Percentiles rank a stretch among this genome's conserved stretches.
Conservation (phyloP, 2,797 vertebrate species). For the Xyrichtys novacula region DNA sequence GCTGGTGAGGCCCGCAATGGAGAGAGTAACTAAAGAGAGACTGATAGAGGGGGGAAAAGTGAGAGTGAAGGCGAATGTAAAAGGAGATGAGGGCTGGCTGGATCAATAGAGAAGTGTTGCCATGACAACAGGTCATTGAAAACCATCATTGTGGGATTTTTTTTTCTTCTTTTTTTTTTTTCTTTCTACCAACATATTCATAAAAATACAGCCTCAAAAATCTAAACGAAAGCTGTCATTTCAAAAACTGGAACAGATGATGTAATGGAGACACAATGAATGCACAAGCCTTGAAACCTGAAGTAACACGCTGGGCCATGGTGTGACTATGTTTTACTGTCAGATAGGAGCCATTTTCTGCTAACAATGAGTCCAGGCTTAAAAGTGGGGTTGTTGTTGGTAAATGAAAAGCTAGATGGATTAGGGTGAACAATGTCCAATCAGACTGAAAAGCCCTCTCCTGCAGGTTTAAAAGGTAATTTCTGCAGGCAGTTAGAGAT, state of each 20-base stretch:
- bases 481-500: constrained; percentile 44
- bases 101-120: constrained; percentile 81
- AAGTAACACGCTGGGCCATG: constrained; percentile 42
- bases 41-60: constrained; percentile 58
- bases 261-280: constrained; percentile 10
- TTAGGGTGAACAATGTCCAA: constrained; percentile 70
- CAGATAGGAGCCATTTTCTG: constrained; percentile 52
- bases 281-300: background rate
- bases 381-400: constrained; percentile 55
- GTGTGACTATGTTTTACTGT: constrained; percentile 47
- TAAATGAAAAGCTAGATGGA: constrained; percentile 62
- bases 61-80: constrained; percentile 74
- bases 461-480: constrained; percentile 38
- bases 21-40: constrained; percentile 71
- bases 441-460: constrained; percentile 57
- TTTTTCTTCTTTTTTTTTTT: constrained; percentile 38
- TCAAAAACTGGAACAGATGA: constrained; percentile 33
- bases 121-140: constrained; percentile 81
- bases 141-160: constrained; percentile 72
- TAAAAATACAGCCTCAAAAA: constrained; percentile 49
- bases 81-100: constrained; percentile 70
- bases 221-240: constrained; percentile 47
- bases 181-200: constrained; percentile 19
- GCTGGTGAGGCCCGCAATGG: constrained; percentile 53
- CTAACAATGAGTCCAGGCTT: constrained; percentile 52